phyloP scores from a whole-genome alignment of 2,113 vertebrate genomes.

The Odontophorus gujanensis region DNA sequence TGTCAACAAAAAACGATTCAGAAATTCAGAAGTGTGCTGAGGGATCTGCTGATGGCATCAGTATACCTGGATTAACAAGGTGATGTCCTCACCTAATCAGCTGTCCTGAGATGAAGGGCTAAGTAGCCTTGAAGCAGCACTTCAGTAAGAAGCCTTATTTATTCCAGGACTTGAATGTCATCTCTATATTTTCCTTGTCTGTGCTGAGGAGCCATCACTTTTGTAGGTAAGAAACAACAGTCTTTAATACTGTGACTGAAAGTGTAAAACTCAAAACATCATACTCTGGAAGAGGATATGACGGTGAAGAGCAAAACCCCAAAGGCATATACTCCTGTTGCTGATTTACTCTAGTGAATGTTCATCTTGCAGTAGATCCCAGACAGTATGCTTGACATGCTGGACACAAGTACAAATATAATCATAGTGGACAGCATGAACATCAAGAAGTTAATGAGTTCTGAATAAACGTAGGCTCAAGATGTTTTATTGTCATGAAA shows the following conservation, averaged over 20 bases:
- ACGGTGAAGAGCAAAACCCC: not conserved
- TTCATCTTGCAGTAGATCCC: not conserved
- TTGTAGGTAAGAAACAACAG: not conserved
- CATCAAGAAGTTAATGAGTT: not conserved
- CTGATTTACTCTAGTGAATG: not conserved
- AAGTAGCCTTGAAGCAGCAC: not conserved
- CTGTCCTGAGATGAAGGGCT: not conserved
- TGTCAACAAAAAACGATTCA: not conserved
- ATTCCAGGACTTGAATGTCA: not conserved
- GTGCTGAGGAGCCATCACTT: not conserved
- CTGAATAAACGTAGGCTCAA: not conserved
- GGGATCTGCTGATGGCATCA: not conserved
- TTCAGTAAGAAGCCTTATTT: not conserved
- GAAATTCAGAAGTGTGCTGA: not conserved
- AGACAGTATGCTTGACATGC: not conserved
- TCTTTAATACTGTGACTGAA: not conserved
- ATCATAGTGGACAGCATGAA: not conserved
- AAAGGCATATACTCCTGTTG: not conserved
- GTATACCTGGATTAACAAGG: not conserved
- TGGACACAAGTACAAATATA: not conserved
- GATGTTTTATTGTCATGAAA: not conserved
- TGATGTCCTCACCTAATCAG: fast-evolving
- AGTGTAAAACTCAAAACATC: not conserved
- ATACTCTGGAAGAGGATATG: not conserved
- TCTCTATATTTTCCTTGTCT: not conserved